Evolutionary conservation across 2,113 vertebrate genomes (phyloP).

Genomic region (Prionailurus bengalensis): DNA sequence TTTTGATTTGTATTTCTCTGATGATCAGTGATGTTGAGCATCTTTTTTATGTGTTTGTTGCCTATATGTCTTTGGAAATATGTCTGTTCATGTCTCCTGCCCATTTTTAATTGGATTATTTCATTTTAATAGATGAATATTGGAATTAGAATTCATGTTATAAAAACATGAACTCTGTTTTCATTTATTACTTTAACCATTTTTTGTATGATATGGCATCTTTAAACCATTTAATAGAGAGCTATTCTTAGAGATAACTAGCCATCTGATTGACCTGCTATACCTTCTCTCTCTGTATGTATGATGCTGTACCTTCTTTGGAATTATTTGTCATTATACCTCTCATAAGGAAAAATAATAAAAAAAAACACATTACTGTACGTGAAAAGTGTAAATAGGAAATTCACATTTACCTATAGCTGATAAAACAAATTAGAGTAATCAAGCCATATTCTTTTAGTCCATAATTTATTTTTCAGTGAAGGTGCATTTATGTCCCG

Average conservation of each 20-base stretch:
- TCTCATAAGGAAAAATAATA: constrained; percentile 22
- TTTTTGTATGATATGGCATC: neutral
- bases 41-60: neutral
- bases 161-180: constrained; percentile 53
- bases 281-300: too few relatives aligned
- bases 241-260: neutral
- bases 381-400: neutral
- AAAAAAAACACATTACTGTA: neutral
- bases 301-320: neutral
- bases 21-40: neutral
- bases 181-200: neutral
- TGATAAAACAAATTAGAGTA: neutral
- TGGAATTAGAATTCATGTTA: neutral
- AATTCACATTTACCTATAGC: neutral
- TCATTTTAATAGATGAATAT: neutral
- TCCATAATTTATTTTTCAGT: constrained; percentile 49
- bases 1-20: neutral
- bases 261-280: neutral
- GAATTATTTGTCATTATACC: constrained; percentile 4
- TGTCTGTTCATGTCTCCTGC: neutral
- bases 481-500: neutral
- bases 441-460: neutral
- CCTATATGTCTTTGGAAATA: neutral
- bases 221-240: neutral
- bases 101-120: neutral